Conservation (phyloP, 1,140 invertebrate species). For the Halesus radiatus region DNA sequence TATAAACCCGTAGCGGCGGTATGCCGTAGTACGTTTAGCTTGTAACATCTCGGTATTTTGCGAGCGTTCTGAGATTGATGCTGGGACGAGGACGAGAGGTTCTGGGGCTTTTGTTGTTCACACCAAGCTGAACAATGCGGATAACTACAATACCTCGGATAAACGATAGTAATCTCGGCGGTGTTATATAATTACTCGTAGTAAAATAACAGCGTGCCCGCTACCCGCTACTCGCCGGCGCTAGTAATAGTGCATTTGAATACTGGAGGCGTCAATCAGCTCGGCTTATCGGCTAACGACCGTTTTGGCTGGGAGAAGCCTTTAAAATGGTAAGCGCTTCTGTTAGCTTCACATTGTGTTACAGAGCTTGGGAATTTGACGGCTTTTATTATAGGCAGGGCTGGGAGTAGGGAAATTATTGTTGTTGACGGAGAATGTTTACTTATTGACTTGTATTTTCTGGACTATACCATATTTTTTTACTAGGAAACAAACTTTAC, state of each 20-base stretch:
- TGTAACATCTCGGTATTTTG: slow-evolving; percentile 1
- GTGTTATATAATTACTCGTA: slow-evolving; percentile 44
- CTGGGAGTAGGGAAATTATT: too few relatives aligned
- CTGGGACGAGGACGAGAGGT: not conserved
- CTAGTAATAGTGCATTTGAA: slow-evolving; percentile 45
- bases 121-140: slow-evolving; percentile 24
- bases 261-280: slow-evolving; percentile 43
- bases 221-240: slow-evolving; percentile 22
- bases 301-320: slow-evolving; percentile 32
- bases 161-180: slow-evolving; percentile 44
- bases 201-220: slow-evolving; percentile 40
- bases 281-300: slow-evolving; percentile 47
- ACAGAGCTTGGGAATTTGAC: too few relatives aligned
- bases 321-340: slow-evolving; percentile 30
- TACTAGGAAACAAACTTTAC: too few relatives aligned
- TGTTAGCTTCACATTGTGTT: not conserved
- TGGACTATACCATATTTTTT: too few relatives aligned
- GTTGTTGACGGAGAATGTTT: too few relatives aligned
- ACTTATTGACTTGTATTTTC: too few relatives aligned
- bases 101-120: slow-evolving; percentile 43
- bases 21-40: not conserved
- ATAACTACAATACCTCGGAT: slow-evolving; percentile 40
- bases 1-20: too few relatives aligned
- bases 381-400: too few relatives aligned
- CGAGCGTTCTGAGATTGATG: slow-evolving; percentile 44